These are phyloP conservation scores for Spisula subtruncata DNA, from an alignment of 2,888 invertebrate genomes.

Conservation along the genomic window DNA sequence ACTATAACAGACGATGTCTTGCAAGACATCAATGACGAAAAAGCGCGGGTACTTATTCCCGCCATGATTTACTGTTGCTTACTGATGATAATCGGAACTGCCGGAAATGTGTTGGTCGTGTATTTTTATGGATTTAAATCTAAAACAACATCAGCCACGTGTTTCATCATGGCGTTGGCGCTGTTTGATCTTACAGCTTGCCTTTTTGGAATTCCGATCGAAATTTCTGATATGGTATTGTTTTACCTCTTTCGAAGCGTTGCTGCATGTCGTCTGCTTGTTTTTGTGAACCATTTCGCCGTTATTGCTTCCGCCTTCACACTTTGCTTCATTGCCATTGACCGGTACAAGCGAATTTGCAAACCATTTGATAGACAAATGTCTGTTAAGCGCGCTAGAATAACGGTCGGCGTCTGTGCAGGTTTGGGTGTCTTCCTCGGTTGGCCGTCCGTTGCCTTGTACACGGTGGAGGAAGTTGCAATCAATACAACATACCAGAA, in stretches of 20 bases:
- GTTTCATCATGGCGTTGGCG: slow-evolving; percentile 79
- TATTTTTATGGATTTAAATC: slow-evolving; percentile 78
- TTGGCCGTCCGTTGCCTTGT: slow-evolving; percentile 78
- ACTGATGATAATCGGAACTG: slow-evolving; percentile 75
- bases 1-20: slow-evolving; percentile 49
- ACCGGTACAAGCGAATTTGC: slow-evolving; percentile 81
- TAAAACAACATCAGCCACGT: slow-evolving; percentile 79
- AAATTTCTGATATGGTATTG: slow-evolving; percentile 78
- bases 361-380: slow-evolving; percentile 79
- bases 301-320: slow-evolving; percentile 77
- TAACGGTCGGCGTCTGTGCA: slow-evolving; percentile 59
- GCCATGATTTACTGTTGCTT: slow-evolving; percentile 75
- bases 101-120: slow-evolving; percentile 77
- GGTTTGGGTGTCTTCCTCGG: slow-evolving; percentile 62
- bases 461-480: slow-evolving; percentile 73
- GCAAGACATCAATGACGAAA: slow-evolving; percentile 68
- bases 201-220: slow-evolving; percentile 78
- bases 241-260: slow-evolving; percentile 74
- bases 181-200: slow-evolving; percentile 79
- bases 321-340: slow-evolving; percentile 78
- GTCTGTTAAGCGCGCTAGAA: slow-evolving; percentile 71
- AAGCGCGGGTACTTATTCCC: slow-evolving; percentile 74
- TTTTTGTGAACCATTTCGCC: slow-evolving; percentile 77
- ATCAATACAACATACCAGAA: slow-evolving; percentile 61
- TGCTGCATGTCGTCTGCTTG: slow-evolving; percentile 76